Conservation (phyloP, 2,797 vertebrate species). For the Muscicapa comitata region DNA sequence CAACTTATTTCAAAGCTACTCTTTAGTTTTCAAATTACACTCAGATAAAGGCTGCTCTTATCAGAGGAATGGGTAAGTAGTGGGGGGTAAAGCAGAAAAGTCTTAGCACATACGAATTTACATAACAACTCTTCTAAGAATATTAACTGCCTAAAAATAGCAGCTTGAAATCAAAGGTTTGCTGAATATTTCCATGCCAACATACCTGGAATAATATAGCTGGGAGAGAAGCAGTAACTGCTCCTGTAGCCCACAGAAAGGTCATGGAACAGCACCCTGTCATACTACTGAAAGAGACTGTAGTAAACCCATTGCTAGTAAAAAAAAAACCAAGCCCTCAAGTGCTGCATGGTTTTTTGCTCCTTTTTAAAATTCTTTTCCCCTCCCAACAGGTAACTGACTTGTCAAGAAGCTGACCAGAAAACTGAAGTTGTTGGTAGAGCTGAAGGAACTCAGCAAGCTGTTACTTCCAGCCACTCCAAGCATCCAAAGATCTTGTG, state of each 20-base stretch:
- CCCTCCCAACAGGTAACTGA: not conserved
- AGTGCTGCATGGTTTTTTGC: not conserved
- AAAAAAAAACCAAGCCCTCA: not conserved
- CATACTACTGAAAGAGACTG: not conserved
- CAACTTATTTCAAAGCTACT: not conserved
- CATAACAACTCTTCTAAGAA: not conserved
- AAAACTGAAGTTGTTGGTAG: not conserved
- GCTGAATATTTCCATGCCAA: not conserved
- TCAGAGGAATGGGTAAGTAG: rapidly evolving
- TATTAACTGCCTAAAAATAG: not conserved
- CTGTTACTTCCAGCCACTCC: not conserved
- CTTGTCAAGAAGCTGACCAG: not conserved
- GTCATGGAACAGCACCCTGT: not conserved
- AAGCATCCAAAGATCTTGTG: not conserved
- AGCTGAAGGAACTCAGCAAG: not conserved
- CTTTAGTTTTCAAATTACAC: not conserved
- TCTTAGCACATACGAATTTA: not conserved
- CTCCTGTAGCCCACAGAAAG: not conserved
- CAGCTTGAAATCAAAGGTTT: not conserved
- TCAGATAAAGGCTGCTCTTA: not conserved
- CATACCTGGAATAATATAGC: not conserved
- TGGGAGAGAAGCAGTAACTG: not conserved
- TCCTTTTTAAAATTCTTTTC: not conserved
- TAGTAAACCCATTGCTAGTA: not conserved
- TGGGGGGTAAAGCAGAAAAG: not conserved